phyloP scores from a whole-genome alignment of 2,888 invertebrate species.

The Octodonta nipae region DNA sequence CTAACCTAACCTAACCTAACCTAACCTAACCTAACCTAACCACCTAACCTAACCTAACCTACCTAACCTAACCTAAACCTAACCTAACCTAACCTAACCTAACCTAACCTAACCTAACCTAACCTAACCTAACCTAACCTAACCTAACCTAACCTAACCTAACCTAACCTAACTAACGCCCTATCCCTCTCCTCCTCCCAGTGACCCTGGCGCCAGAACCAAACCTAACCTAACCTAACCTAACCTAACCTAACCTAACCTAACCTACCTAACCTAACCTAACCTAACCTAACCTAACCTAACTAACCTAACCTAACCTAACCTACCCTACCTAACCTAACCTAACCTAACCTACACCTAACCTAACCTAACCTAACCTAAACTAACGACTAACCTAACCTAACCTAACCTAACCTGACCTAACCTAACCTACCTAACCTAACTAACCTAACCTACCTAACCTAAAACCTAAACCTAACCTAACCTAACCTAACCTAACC shows the following conservation, averaged over 20 bases:
- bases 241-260: conserved; percentile 1
- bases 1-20: conserved; percentile 14
- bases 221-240: conserved; percentile 1
- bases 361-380: conserved; percentile 9
- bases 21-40: conserved; percentile 9
- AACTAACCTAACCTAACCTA: conserved; percentile 6
- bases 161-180: not conserved
- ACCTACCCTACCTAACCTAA: conserved; percentile 10
- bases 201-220: too few relatives aligned
- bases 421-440: conserved; percentile 15
- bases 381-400: conserved; percentile 5
- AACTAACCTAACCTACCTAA: conserved; percentile 15
- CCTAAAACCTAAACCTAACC: conserved; percentile 12
- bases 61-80: not conserved
- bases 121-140: conserved; percentile 1
- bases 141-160: conserved; percentile 1
- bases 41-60: conserved; percentile 5
- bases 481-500: conserved; percentile 10
- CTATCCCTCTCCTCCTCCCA: not conserved
- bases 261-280: conserved; percentile 3
- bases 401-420: conserved; percentile 7
- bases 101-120: conserved; percentile 1
- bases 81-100: conserved; percentile 1
- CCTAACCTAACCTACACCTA: conserved; percentile 9
- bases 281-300: conserved; percentile 1